Base-by-base conservation (phyloP, 2,797 vertebrate genomes). In the Threskiornis aethiopicus region DNA sequence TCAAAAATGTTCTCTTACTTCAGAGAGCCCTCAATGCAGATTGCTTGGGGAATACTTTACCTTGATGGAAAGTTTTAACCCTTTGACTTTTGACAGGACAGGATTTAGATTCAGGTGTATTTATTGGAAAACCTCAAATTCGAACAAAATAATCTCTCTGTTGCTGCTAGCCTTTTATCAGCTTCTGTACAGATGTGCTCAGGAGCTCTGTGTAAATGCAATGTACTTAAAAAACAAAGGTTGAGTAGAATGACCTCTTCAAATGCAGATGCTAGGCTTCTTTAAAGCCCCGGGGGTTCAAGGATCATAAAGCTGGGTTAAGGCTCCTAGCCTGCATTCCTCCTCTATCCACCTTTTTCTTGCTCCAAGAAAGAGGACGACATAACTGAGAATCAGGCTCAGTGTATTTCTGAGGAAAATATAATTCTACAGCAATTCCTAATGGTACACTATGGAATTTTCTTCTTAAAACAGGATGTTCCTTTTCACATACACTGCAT, bases 31-130 rank as follows among this genome's bases (percentile, higher is more conserved):
- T 91, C 87, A 20, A 58, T 81, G 81, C 88, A 87, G 94, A 85
- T 89, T 91, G 86, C 81, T 52, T 16, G 52, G 90, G 78, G 67
- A 90, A 75, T 75, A 35, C 77, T 66, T 76, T 62, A 46, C 46
- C 70, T 35, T 51, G 77, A 87, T 82, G 80, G 81, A 90, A 91
- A 90, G 85, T 82, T 92, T 95, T 96, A 97, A 95, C 91, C 90
- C 95, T 94, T 51, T 64, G 92, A 80, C 90, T 94, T 94, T 80
- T 92, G 81, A 96, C 94, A 96, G 88, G 79, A 86, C 91, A 73
- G 33, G 88, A 83, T 92, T 87, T 87, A 62, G 75, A 92, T 65
- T 61, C 80, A 61, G 86, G 51, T 69, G 39, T 73, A 73, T 89
- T 96, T 95, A 55, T 19, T 84, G 84, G 70, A 82, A 93, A 93